A percentile compares a stretch with the other conserved stretches of the same genome.
Conservation (phyloP, 2,888 invertebrate genomes). For the Bugulina stolonifera region DNA sequence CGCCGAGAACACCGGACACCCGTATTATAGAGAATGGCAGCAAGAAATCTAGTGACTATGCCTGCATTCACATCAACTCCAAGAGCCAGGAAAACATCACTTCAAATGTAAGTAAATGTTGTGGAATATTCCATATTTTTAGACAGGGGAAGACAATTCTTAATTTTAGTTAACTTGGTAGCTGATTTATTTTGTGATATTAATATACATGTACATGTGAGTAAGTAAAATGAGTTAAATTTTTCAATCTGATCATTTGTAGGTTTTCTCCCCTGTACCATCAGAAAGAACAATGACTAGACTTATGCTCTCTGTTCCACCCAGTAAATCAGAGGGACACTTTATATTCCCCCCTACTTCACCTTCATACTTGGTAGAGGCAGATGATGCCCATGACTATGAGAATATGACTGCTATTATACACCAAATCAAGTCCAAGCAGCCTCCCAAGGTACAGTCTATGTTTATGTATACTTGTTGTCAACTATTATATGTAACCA, state of each 20-base stretch:
- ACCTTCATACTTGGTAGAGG: too few species aligned
- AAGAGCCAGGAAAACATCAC: background rate
- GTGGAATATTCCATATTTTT: background rate
- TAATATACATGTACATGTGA: too few species aligned
- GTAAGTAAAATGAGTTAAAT: too few species aligned
- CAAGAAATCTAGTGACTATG: background rate
- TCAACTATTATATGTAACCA: background rate
- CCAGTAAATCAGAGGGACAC: background rate
- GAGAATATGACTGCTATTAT: slow-evolving; percentile 30
- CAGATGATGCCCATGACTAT: slow-evolving; percentile 31
- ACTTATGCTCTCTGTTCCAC: background rate
- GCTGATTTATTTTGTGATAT: too few species aligned
- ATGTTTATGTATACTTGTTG: too few species aligned
- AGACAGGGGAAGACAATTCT: background rate
- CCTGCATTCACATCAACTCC: background rate
- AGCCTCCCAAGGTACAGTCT: slow-evolving; percentile 10
- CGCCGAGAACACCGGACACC: background rate
- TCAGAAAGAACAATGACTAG: background rate
- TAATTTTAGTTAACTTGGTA: too few species aligned
- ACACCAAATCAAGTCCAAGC: slow-evolving; percentile 22
- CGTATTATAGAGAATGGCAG: background rate
- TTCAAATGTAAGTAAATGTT: slow-evolving; percentile 9
- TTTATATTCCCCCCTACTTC: background rate
- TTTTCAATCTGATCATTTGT: too few species aligned
- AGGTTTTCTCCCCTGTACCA: background rate